These are phyloP conservation scores for Biston betularia DNA, from an alignment of 2,888 invertebrate species.

Conservation along the genomic window DNA sequence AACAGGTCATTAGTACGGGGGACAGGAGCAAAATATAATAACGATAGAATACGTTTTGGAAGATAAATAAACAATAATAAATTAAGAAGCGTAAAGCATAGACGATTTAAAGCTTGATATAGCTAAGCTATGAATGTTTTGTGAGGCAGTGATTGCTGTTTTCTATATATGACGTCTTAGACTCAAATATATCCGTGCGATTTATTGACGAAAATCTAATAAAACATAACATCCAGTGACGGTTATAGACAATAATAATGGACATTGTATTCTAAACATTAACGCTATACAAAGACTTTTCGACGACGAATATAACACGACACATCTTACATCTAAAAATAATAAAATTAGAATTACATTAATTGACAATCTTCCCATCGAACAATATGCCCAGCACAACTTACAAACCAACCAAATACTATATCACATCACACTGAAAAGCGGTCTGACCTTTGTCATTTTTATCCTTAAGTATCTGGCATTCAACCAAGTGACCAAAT, in stretches of 20 bases:
- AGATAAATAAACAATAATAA: constrained; percentile 70
- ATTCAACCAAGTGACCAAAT: constrained; percentile 8
- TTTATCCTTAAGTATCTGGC: constrained; percentile 13
- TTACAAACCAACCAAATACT: constrained; percentile 5
- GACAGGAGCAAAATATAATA: constrained; percentile 68
- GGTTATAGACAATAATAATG: constrained; percentile 18
- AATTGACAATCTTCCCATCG: not conserved
- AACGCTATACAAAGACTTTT: constrained; percentile 17
- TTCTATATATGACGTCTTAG: constrained; percentile 60
- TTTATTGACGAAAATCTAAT: constrained; percentile 25
- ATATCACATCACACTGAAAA: constrained; percentile 16
- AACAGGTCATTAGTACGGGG: constrained; percentile 64
- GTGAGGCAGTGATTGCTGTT: constrained; percentile 85
- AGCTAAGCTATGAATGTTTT: constrained; percentile 85
- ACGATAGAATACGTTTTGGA: constrained; percentile 53
- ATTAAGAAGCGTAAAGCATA: constrained; percentile 82
- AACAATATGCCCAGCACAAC: not conserved
- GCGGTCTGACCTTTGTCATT: constrained; percentile 26
- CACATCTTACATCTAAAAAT: constrained; percentile 16
- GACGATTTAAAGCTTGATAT: constrained; percentile 77
- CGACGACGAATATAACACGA: constrained; percentile 3
- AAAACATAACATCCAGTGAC: constrained; percentile 24
- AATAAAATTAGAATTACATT: not conserved
- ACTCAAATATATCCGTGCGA: constrained; percentile 25
- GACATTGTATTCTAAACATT: constrained; percentile 6